Evolutionary conservation across 1,140 invertebrate species (phyloP), one percentile per base, ranked within the genome.

Genomic region (Diuraphis noxia): DNA sequence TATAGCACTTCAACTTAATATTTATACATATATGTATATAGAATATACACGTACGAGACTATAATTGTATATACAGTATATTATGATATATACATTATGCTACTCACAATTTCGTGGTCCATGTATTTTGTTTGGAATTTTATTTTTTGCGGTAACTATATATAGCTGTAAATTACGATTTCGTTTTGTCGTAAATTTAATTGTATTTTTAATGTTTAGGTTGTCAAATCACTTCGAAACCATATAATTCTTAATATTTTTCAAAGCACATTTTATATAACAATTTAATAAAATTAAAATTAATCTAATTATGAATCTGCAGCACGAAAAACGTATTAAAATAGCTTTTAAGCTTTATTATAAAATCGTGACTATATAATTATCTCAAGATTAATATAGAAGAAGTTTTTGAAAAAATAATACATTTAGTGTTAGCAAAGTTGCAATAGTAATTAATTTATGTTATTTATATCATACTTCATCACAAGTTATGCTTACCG

Each of bases 311-410:
- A n/a, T 19, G 30, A 34, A 43, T 84, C 82, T 43, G 30, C 84
- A 86, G 30, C 84, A 86, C 43, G 84, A 86, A 49, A 49, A 86
- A 46, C 41, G 19, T 49, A 86, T 86, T 86, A 49, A 86, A 86
- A 34, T 46, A 6, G 23, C 49, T 86, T 34, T 10, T 2, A 23
- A 23, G 7, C 34, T 49, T 49, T 49, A 34, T 36, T 36, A 9
- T 86, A 36, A 46, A 49, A 36, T 86, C 82, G 82, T 84, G 41
- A 46, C 13, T 49, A 30, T 30, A 41, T 46, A 49, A n/a, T 86
- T 49, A 49, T 49, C 21, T 34, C 8, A 2, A 36, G 8, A 85
- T 49, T 7, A 46, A 86, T 34, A 23, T 9, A 21, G 3, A 1
- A 84, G 5, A 17, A 43, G 0, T 1, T 10, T 41, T 46, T 43